These are phyloP conservation scores for Meloidogyne hapla DNA, from an alignment of 1,140 invertebrate species.

Conservation along the genomic window DNA sequence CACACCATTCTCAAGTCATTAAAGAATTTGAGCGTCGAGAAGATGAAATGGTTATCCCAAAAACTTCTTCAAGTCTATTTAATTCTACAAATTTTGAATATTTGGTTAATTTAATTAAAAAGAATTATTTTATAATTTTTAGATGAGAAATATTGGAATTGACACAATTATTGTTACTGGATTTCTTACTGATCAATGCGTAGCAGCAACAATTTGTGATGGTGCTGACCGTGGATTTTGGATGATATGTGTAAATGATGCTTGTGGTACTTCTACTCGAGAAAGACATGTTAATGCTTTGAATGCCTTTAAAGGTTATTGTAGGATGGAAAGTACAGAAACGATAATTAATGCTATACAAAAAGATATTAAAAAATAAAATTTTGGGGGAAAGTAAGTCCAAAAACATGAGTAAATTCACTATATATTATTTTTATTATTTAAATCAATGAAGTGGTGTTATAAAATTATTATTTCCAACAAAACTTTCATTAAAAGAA, in stretches of 20 bases:
- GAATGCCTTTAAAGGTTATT: slow-evolving; percentile 19
- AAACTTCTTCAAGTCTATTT: slow-evolving; percentile 24
- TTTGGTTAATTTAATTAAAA: slow-evolving; percentile 7
- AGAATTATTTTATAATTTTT: not conserved
- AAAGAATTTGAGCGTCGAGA: slow-evolving; percentile 4
- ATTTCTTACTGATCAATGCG: slow-evolving; percentile 25
- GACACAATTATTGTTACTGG: slow-evolving; percentile 27
- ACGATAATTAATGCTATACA: slow-evolving; percentile 16
- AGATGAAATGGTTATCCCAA: slow-evolving; percentile 30
- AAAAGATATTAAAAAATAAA: slow-evolving; percentile 7
- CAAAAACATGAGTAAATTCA: too few relatives aligned
- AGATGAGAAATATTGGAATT: slow-evolving; percentile 25
- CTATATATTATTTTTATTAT: not conserved
- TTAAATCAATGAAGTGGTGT: not conserved
- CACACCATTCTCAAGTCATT: slow-evolving; percentile 14
- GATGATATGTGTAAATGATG: slow-evolving; percentile 18
- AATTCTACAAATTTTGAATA: slow-evolving; percentile 31
- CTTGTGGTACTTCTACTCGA: slow-evolving; percentile 7
- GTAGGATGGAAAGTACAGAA: slow-evolving; percentile 18
- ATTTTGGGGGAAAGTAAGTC: too few relatives aligned
- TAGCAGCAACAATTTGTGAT: slow-evolving; percentile 15
- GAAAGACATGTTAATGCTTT: slow-evolving; percentile 17
- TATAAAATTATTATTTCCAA: not conserved
- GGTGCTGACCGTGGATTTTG: slow-evolving; percentile 16
- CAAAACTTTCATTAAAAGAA: not conserved